Percentiles rank a stretch among this genome's conserved stretches.
phyloP scores from a whole-genome alignment of 92 coral and sea anemone species.

The Palythoa caribaeorum region DNA sequence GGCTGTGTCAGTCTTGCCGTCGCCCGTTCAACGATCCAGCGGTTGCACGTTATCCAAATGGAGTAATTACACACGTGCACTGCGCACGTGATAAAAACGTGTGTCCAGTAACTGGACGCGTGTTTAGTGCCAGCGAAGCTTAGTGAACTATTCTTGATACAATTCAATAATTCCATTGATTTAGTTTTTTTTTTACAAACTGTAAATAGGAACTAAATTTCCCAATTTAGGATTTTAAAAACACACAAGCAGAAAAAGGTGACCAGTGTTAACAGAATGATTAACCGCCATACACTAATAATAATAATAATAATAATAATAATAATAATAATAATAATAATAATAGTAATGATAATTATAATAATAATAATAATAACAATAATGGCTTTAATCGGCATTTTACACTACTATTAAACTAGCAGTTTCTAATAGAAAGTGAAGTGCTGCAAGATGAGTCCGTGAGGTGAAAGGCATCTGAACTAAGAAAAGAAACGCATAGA shows the following conservation, averaged over 20 bases:
- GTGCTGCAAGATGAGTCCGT: too few relatives aligned
- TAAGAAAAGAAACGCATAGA: too few relatives aligned
- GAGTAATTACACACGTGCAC: slow-evolving; percentile 96
- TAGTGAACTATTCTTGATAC: background rate
- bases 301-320: too few relatives aligned
- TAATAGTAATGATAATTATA: too few relatives aligned
- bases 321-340: too few relatives aligned
- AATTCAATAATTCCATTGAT: background rate
- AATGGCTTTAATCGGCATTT: too few relatives aligned
- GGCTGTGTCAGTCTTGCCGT: slow-evolving; percentile 94
- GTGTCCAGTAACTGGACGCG: slow-evolving; percentile 99
- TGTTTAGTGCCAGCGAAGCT: slow-evolving; percentile 77
- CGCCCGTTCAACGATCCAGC: slow-evolving; percentile 97
- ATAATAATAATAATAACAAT: too few relatives aligned
- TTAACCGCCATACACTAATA: too few relatives aligned
- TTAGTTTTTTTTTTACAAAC: background rate
- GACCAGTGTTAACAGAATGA: background rate
- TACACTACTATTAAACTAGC: too few relatives aligned
- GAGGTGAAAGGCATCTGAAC: too few relatives aligned
- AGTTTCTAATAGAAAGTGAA: too few relatives aligned
- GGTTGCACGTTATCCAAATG: slow-evolving; percentile 97
- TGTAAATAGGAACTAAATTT: background rate
- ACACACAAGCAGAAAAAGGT: background rate
- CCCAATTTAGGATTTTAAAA: background rate
- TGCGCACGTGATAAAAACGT: slow-evolving; percentile 93